phyloP scores from a whole-genome alignment of 2,888 invertebrate genomes.

The Dimorphilus gyrociliatus region DNA sequence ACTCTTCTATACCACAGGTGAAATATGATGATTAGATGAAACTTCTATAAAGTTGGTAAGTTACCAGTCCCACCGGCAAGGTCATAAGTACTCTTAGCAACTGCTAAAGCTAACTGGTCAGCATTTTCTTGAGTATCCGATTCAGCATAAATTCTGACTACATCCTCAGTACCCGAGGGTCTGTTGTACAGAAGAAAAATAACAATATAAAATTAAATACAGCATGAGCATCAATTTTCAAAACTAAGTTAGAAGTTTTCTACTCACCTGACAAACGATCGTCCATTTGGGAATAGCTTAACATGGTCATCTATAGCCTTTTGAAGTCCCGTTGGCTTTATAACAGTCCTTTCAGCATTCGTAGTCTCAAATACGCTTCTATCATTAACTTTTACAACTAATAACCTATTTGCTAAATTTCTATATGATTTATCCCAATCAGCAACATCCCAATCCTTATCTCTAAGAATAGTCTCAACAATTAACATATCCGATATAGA shows the following conservation, averaged over 20 bases:
- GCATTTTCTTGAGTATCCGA: conserved; percentile 54
- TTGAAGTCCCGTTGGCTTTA: conserved; percentile 68
- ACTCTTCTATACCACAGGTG: too few relatives aligned
- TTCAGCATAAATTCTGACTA: conserved; percentile 89
- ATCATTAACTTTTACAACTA: conserved; percentile 70
- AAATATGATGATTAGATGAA: too few relatives aligned
- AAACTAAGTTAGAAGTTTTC: not conserved
- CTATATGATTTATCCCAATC: conserved; percentile 66
- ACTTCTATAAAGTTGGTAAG: conserved; percentile 11
- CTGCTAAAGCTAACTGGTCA: conserved; percentile 55
- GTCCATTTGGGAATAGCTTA: conserved; percentile 49
- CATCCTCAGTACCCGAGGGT: conserved; percentile 92
- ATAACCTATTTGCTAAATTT: conserved; percentile 65
- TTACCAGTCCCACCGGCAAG: conserved; percentile 61
- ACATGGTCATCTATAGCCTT: conserved; percentile 56
- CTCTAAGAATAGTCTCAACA: conserved; percentile 72
- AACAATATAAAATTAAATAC: not conserved
- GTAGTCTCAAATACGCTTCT: conserved; percentile 66
- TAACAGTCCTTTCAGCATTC: conserved; percentile 67
- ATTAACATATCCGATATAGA: conserved; percentile 86
- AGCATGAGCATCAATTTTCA: not conserved
- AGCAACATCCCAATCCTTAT: conserved; percentile 56
- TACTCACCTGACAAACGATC: conserved; percentile 66
- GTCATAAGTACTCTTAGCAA: conserved; percentile 56
- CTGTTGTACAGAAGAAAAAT: conserved; percentile 38